Evolutionary conservation across 2,888 invertebrate species (phyloP), one percentile per base, ranked within the genome.

Genomic region (Drosophila borealis): DNA sequence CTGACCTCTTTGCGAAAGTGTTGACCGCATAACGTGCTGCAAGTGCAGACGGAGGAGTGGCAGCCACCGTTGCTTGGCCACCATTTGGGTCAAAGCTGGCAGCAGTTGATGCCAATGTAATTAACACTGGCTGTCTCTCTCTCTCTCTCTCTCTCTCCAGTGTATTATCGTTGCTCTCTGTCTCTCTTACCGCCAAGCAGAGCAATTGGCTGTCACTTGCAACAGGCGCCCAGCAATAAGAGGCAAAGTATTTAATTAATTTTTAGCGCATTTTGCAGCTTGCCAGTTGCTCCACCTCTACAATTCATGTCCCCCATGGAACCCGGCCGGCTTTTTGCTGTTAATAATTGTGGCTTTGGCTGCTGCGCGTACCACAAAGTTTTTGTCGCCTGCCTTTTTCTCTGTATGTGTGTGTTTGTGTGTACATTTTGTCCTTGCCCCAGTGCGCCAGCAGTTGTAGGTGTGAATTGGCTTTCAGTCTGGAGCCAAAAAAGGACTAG

Each of bases 191-290:
- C 54, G 53, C 45, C 48, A 63, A 62, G 51, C 73, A 69, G 74
- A 64, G 64, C 78, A 71, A 74, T 82, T 88, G 76, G 61, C 70
- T 77, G 80, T 76, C 88, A 81, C 83, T 83, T 86, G 80, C 60
- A 88, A 50, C 86, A 89, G 89, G 89, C 79, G 78, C 67, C 10
- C 89, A 89, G 88, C 56, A 70, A 44, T 25, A 25, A 60, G 39
- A 54, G 48, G 42, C 49, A 70, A 82, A 81, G 74, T 74, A 78
- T 86, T 84, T 89, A 89, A 89, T 89, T 89, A 89, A 89, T 80
- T 87, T 87, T 84, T 72, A 61, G 67, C 74, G 71, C 65, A 65
- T 53, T 53, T 17, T 51, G 41, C 57, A 50, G 54, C 53, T 54
- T 33, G 57, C 51, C 61, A 17, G 17, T 36, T 63, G 44, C 21